Evolutionary conservation across 1,140 invertebrate genomes (phyloP), one percentile per base, ranked within the genome.

Genomic region (Pectinophora gossypiella): DNA sequence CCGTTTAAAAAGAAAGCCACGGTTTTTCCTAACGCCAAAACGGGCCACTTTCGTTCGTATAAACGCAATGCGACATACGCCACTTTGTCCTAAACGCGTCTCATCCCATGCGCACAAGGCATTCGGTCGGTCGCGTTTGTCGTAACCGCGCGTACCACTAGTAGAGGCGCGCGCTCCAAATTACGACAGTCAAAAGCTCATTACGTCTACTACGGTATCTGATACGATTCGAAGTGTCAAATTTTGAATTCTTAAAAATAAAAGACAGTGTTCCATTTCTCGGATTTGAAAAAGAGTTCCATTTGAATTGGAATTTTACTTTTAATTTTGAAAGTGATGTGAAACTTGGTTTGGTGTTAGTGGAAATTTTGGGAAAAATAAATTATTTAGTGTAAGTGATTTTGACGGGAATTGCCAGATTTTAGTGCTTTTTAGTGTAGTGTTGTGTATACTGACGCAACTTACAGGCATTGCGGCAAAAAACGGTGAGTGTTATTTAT

Each of bases 1-100:
- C 27, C 9, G 9, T 32, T 9, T 3, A 32, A 32, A 32, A 9
- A 7, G 6, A 7, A 32, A 32, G 27, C 27, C 27, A 7, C 36
- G 15, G 7, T 7, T 40, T 15, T 40, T 40, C 13, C 20, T 57
- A 56, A 51, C 47, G 54, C 46, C 21, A 47, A 20, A 19, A 51
- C 61, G 64, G 70, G 64, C 52, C 27, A 66, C 47, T 72, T 76
- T 71, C 52, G 54, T 56, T 60, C 54, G 38, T 49, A 57, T 59
- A 67, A 83, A 81, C 79, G 79, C 79, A 83, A 56, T 83, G 79
- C 79, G 79, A 79, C 77, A 67, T 83, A 83, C 61, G 76, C 56
- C 71, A 60, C 79, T 77, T 77, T 49, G 65, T 61, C 53, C 22
- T 45, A 56, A 47, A 50, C 19, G 19, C 36, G 46, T 54, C 58